These are phyloP conservation scores for Mylabris sibirica DNA, from an alignment of 2,888 invertebrate genomes.

Conservation along the genomic window DNA sequence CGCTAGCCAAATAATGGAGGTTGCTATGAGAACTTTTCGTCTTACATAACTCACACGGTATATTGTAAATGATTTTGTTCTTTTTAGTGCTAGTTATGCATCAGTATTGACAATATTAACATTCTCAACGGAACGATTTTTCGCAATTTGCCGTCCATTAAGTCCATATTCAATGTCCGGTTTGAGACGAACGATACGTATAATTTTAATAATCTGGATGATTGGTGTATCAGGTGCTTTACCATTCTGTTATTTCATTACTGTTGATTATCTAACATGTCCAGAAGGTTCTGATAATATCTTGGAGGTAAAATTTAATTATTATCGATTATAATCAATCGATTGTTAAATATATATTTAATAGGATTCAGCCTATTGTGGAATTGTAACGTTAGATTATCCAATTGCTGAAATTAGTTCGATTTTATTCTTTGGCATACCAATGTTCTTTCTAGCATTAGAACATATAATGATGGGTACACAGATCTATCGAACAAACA, in stretches of 20 bases:
- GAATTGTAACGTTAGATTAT: slow-evolving; percentile 69
- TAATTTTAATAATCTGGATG: slow-evolving; percentile 81
- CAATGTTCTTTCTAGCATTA: slow-evolving; percentile 75
- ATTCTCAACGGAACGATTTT: slow-evolving; percentile 88
- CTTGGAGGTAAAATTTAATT: slow-evolving; percentile 15
- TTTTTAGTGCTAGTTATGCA: slow-evolving; percentile 85
- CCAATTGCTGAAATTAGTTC: slow-evolving; percentile 84
- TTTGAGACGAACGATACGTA: slow-evolving; percentile 79
- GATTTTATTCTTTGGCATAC: slow-evolving; percentile 81
- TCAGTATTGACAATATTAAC: slow-evolving; percentile 92
- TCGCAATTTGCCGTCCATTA: slow-evolving; percentile 90
- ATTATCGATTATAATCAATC: not conserved
- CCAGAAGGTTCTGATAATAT: slow-evolving; percentile 63
- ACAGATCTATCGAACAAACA: slow-evolving; percentile 64
- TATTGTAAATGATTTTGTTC: no score
- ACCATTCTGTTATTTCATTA: slow-evolving; percentile 79
- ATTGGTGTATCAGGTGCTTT: slow-evolving; percentile 77
- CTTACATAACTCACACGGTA: no score
- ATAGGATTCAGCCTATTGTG: slow-evolving; percentile 83
- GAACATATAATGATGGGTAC: slow-evolving; percentile 83
- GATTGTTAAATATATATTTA: slow-evolving; percentile 27
- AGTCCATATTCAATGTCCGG: slow-evolving; percentile 84
- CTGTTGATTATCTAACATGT: slow-evolving; percentile 76
- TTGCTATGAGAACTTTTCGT: no score
- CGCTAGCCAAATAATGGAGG: no score